These are phyloP conservation scores for Tragelaphus strepsiceros DNA, from an alignment of 2,113 vertebrate species.

Conservation along the genomic window DNA sequence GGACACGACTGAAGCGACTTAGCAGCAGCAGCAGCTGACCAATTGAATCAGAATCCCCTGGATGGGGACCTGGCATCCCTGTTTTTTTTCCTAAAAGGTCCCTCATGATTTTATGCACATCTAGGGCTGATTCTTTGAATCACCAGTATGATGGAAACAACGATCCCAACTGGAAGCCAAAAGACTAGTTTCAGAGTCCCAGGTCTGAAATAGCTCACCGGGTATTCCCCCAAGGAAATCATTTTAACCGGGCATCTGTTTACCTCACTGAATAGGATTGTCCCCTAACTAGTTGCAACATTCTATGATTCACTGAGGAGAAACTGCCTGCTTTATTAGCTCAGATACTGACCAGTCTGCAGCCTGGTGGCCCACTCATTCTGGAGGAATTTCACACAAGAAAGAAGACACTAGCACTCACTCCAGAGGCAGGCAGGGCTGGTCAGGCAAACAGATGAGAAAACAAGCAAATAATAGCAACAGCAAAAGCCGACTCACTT, in stretches of 20 bases:
- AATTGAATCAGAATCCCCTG: background rate
- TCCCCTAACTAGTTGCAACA: background rate
- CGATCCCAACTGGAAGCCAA: background rate
- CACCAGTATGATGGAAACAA: background rate
- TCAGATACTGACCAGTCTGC: background rate
- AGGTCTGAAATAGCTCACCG: background rate
- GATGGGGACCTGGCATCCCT: background rate
- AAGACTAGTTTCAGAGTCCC: background rate
- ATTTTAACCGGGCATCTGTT: background rate
- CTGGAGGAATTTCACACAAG: background rate
- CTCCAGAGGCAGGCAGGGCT: background rate
- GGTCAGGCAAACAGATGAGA: background rate
- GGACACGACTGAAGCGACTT: no score
- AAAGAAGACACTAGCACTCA: background rate
- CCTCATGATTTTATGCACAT: background rate
- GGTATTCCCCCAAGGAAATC: background rate
- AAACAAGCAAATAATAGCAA: background rate
- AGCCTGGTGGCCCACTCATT: background rate
- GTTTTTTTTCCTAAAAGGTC: background rate
- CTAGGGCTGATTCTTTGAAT: background rate
- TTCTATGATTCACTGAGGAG: background rate
- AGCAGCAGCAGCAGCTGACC: no score
- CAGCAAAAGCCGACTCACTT: background rate
- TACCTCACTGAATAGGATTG: background rate
- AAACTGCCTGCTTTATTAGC: background rate